Evolutionary conservation across 2,888 invertebrate genomes (phyloP), one percentile per base, ranked within the genome.

Genomic region (Heliconius charithonia): DNA sequence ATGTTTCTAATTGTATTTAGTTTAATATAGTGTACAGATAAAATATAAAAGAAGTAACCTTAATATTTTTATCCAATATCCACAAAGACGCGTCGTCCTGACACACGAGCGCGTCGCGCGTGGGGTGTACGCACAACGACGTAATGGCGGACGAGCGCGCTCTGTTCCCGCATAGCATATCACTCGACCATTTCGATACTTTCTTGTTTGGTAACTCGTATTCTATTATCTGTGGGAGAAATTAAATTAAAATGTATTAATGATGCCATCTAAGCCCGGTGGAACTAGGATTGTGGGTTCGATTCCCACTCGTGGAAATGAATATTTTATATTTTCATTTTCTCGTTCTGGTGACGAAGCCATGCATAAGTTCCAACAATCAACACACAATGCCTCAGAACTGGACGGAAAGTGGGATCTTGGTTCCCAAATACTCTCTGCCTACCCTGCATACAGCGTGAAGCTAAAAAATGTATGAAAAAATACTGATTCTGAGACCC

Each of bases 191-290:
- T 75, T 95, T 90, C 0, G 97, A 96, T 85, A 97, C 97, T 82
- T 95, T 95, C 84, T 95, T 96, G 67, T 95, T 92, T 6, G 88
- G 86, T n/a, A 98, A 87, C 86, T 96, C 96, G 88, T 97, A 98
- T 89, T 98, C 98, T 65, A 97, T 91, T 80, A 98, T 95, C 97
- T 97, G 89, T 32, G 92, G 72, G 81, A 71, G 51, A 16, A 32
- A 70, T 19, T 29, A 4, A 9, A 70, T 51, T 71, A 9, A 70
- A 70, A 10, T n/a, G 22, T 22, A 51, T 51, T 51, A 51, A 51
- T 51, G 0, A 19, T 0, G 51, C 3, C 9, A 7, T 19, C 51
- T 51, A 51, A 22, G 22, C 3, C 22, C 3, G 22, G 9, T 51
- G 19, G 51, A 9, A 22, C 22, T 19, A 7, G 51, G 22, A 19